phyloP scores from a whole-genome alignment of 2,113 vertebrate species.

The Psilopogon haemacephalus region DNA sequence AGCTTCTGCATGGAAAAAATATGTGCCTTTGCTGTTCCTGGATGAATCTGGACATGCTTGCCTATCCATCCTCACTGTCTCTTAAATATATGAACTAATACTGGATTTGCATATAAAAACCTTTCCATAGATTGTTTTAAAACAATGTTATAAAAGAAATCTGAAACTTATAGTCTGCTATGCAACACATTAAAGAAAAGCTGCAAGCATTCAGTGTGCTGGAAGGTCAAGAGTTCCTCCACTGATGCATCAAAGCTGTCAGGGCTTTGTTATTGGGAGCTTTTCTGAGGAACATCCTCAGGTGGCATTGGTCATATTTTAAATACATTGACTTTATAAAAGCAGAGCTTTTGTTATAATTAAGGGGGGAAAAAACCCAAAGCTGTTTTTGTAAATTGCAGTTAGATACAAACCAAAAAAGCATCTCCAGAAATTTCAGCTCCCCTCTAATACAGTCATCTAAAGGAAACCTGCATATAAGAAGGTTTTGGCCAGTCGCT shows the following conservation, averaged over 20 bases:
- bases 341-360: neutral
- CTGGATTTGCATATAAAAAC: neutral
- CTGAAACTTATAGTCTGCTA: neutral
- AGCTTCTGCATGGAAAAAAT: neutral
- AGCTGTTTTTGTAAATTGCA: neutral
- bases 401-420: neutral
- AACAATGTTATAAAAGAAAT: slow-evolving; percentile 7
- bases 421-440: neutral
- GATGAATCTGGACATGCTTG: slow-evolving; percentile 1
- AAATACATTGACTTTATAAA: neutral
- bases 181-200: neutral
- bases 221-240: neutral
- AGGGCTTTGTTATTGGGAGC: neutral
- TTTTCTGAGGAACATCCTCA: neutral
- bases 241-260: neutral
- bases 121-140: slow-evolving; percentile 11
- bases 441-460: neutral
- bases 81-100: neutral
- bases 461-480: neutral
- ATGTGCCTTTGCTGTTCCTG: slow-evolving; percentile 10
- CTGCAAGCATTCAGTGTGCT: neutral
- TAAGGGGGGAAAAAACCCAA: too few species aligned
- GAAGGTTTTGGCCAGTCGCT: neutral
- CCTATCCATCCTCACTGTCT: neutral
- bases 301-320: neutral